Conservation (phyloP, 2,113 vertebrate genomes). For the Rhinogobius similis region DNA sequence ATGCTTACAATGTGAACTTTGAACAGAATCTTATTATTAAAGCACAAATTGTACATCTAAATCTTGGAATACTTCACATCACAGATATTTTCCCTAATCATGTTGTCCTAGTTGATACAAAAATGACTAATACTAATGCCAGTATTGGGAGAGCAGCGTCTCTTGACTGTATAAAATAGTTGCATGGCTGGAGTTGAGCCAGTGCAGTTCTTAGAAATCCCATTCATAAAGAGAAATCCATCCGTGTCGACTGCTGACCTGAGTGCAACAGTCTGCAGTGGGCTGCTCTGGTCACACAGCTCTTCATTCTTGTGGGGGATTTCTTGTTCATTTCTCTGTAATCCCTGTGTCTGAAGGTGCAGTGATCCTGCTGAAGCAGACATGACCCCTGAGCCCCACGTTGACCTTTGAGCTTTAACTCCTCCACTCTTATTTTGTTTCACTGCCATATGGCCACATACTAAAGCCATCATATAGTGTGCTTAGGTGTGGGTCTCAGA, state of each 20-base stretch:
- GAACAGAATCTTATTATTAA: too few species aligned
- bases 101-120: too few species aligned
- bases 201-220: not conserved
- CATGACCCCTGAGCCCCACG: constrained; percentile 25
- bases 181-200: not conserved
- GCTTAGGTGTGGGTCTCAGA: too few species aligned
- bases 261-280: too few species aligned
- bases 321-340: constrained; percentile 28
- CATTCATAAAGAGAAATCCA: not conserved
- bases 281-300: not conserved
- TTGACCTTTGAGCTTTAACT: constrained; percentile 19
- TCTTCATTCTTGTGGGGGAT: constrained; percentile 25
- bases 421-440: constrained; percentile 6
- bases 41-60: too few species aligned
- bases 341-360: constrained; percentile 40
- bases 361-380: constrained; percentile 43
- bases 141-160: not conserved
- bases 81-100: too few species aligned
- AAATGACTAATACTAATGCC: too few species aligned
- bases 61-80: too few species aligned
- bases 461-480: too few species aligned
- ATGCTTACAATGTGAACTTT: too few species aligned
- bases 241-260: too few species aligned
- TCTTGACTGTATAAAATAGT: not conserved
- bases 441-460: too few species aligned